These are phyloP conservation scores for Drosophila paracracens DNA, from an alignment of 2,888 invertebrate genomes.

Conservation along the genomic window DNA sequence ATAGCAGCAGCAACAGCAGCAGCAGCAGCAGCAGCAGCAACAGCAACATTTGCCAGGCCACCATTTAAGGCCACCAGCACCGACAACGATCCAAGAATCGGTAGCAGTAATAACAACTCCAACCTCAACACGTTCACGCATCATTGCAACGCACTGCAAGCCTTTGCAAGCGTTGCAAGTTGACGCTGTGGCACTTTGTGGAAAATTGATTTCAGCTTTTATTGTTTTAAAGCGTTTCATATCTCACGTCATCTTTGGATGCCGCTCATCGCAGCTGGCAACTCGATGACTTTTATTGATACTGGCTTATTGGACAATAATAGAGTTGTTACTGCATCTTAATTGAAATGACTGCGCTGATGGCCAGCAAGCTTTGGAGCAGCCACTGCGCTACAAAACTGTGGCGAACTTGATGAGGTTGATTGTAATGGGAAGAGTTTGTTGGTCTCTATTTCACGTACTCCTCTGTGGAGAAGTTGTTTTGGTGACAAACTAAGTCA, in stretches of 20 bases:
- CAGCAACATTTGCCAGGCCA: constrained; percentile 35
- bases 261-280: constrained; percentile 42
- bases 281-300: constrained; percentile 68
- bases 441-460: not conserved
- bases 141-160: constrained; percentile 47
- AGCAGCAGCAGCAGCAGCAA: not conserved
- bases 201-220: constrained; percentile 77
- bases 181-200: constrained; percentile 49
- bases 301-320: constrained; percentile 68
- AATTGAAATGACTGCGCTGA: constrained; percentile 62
- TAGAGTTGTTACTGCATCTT: constrained; percentile 80
- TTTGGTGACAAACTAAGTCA: not conserved
- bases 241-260: constrained; percentile 71
- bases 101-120: constrained; percentile 46
- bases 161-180: constrained; percentile 17
- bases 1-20: not conserved
- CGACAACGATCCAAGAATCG: constrained; percentile 40
- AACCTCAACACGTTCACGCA: constrained; percentile 74
- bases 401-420: not conserved
- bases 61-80: constrained; percentile 75
- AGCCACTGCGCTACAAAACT: not conserved
- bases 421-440: not conserved
- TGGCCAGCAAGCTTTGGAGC: not conserved
- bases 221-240: constrained; percentile 69
- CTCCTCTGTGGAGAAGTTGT: not conserved